A percentile compares a stretch with the other conserved stretches of the same genome.
Conservation (phyloP, 2,888 invertebrate genomes). For the Sceliomorpha sp. region DNA sequence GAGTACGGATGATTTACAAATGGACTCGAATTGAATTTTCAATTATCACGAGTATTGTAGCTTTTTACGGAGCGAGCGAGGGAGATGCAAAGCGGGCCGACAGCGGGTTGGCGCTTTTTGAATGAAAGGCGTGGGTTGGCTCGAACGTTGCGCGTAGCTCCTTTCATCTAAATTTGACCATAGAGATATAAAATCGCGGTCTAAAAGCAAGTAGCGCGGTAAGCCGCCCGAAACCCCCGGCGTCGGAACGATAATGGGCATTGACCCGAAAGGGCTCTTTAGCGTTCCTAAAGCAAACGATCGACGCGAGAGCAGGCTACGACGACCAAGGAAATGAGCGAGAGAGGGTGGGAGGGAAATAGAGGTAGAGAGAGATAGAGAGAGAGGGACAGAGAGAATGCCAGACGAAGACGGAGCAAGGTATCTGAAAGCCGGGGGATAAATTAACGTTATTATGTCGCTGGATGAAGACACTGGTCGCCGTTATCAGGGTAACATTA, state of each 20-base stretch:
- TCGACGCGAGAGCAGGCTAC: constrained; percentile 9
- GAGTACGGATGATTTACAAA: no score
- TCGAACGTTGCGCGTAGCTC: constrained; percentile 36
- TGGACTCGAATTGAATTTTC: no score
- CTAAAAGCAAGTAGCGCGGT: constrained; percentile 43
- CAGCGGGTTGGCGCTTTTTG: no score
- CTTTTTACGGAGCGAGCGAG: no score
- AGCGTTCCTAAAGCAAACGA: constrained; percentile 31
- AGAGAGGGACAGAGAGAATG: constrained; percentile 13
- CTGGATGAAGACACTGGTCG: not conserved
- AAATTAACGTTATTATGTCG: constrained; percentile 46
- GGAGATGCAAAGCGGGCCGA: no score
- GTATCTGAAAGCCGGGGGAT: constrained; percentile 18
- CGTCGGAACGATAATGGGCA: constrained; percentile 24
- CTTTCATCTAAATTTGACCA: constrained; percentile 50
- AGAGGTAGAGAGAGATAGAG: constrained; percentile 6
- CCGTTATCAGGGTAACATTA: constrained; percentile 6
- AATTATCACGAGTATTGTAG: no score
- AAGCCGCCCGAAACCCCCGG: constrained; percentile 22
- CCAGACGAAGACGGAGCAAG: constrained; percentile 39
- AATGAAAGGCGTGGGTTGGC: not conserved
- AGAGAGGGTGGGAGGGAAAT: no score
- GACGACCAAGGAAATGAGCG: constrained; percentile 31
- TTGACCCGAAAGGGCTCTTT: constrained; percentile 51
- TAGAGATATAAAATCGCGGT: constrained; percentile 44